A percentile compares a stretch with the other conserved stretches of the same genome.
These are phyloP conservation scores for Sesamia nonagrioides DNA, from an alignment of 1,140 invertebrate genomes.

Conservation along the genomic window DNA sequence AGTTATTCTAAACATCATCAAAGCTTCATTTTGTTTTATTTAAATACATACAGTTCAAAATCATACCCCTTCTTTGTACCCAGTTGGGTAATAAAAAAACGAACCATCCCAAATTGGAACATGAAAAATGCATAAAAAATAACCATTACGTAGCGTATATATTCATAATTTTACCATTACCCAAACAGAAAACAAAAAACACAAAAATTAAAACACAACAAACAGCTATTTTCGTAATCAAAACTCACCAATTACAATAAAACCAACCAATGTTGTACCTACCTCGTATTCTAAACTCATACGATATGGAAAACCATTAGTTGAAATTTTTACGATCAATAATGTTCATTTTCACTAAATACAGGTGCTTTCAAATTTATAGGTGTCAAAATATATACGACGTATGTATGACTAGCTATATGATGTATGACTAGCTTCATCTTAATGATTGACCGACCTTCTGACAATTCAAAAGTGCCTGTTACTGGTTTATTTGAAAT, in stretches of 20 bases:
- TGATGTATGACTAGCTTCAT: too few relatives aligned
- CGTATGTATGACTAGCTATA: not conserved
- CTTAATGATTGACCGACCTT: too few relatives aligned
- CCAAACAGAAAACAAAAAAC: not conserved
- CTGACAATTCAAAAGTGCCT: too few relatives aligned
- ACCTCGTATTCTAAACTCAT: conserved; percentile 15
- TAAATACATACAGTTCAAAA: too few relatives aligned
- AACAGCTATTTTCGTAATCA: conserved; percentile 18
- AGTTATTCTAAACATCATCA: too few relatives aligned
- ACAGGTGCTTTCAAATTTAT: not conserved
- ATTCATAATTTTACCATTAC: not conserved
- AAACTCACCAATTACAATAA: conserved; percentile 9
- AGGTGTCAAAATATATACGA: not conserved
- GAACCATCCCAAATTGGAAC: not conserved
- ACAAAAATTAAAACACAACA: not conserved
- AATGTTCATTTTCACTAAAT: conserved; percentile 7
- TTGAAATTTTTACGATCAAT: conserved; percentile 11
- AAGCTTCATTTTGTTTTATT: too few relatives aligned
- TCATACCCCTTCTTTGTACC: too few relatives aligned
- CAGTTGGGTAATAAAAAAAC: too few relatives aligned
- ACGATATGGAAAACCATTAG: not conserved
- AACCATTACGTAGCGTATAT: not conserved
- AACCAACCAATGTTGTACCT: not conserved
- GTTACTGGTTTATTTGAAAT: too few relatives aligned
- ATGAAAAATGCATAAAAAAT: not conserved